Conservation (phyloP, 2,888 invertebrate genomes). For the Cerceris rybyensis region DNA sequence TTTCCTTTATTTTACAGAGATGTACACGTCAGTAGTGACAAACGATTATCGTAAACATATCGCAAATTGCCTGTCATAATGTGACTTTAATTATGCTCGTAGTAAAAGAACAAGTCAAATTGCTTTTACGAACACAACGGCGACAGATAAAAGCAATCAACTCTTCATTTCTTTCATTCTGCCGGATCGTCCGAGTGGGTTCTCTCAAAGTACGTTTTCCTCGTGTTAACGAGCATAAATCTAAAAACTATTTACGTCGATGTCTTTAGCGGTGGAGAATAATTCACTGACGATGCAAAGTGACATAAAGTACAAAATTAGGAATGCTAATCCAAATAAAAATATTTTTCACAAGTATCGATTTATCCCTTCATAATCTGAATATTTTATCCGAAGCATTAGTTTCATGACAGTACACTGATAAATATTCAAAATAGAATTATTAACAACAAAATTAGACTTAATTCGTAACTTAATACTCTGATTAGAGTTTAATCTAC, state of each 20-base stretch:
- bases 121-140: constrained; percentile 2
- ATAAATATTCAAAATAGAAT: too few species aligned
- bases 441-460: too few species aligned
- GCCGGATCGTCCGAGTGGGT: background rate
- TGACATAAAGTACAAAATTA: too few species aligned
- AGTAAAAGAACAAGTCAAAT: constrained; percentile 29
- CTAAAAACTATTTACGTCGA: background rate
- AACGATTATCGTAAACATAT: constrained; percentile 26
- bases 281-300: too few species aligned
- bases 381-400: too few species aligned
- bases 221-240: background rate
- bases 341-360: too few species aligned
- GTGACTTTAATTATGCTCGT: constrained; percentile 31
- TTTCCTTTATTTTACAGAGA: background rate
- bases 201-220: background rate
- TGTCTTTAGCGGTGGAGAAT: too few species aligned
- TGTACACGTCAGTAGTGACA: constrained; percentile 14
- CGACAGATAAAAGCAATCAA: constrained; percentile 4
- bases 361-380: too few species aligned
- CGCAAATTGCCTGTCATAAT: constrained; percentile 31
- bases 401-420: too few species aligned
- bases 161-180: background rate
- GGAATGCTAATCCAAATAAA: too few species aligned
- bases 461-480: too few species aligned
- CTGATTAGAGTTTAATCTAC: too few species aligned